phyloP scores from a whole-genome alignment of 2,888 invertebrate species.

The Seladonia tumulorum region DNA sequence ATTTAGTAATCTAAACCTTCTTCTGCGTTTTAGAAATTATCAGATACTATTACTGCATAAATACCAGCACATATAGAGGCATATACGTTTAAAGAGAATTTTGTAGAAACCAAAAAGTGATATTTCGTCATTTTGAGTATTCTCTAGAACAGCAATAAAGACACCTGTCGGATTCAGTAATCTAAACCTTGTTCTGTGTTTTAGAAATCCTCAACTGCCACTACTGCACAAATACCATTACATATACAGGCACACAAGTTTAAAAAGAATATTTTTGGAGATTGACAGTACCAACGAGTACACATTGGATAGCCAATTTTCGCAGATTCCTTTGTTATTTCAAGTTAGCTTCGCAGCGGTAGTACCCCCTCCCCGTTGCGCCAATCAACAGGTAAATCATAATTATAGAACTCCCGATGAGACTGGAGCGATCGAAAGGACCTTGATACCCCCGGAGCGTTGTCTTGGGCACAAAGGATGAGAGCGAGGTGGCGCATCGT shows the following conservation, averaged over 20 bases:
- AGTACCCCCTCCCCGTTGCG: neutral
- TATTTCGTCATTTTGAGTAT: no score
- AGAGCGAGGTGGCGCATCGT: conserved; percentile 2
- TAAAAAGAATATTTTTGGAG: neutral
- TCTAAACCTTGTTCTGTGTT: neutral
- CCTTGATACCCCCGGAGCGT: conserved; percentile 3
- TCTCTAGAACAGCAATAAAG: no score
- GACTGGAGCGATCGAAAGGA: neutral
- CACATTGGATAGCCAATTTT: neutral
- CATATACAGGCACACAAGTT: no score
- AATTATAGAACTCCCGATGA: neutral
- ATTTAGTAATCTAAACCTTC: no score
- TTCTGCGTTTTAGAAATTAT: no score
- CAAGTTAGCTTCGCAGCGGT: neutral
- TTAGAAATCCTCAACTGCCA: neutral
- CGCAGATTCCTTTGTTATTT: neutral
- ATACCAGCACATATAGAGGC: no score
- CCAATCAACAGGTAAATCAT: conserved; percentile 9
- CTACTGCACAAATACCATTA: neutral
- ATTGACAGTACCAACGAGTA: neutral
- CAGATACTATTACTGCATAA: no score
- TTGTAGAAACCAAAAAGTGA: no score
- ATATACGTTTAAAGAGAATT: no score
- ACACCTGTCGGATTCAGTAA: no score
- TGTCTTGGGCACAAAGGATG: conserved; percentile 24